These are phyloP conservation scores for Augochlorella aurata DNA, from an alignment of 2,888 invertebrate species.

Conservation along the genomic window DNA sequence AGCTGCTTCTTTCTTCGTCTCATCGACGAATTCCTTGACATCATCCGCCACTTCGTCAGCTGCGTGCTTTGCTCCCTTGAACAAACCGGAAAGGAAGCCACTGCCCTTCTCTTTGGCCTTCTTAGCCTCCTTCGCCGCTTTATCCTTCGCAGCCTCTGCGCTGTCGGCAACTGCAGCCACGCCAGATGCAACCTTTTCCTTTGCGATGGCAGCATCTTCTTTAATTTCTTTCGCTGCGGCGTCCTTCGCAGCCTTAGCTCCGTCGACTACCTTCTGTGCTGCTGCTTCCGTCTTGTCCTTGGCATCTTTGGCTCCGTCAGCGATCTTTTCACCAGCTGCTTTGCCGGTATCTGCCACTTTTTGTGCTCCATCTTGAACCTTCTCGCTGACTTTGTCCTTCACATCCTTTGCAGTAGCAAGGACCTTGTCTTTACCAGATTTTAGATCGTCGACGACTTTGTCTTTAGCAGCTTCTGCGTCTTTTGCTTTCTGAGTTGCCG, in stretches of 20 bases:
- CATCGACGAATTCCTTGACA: no score
- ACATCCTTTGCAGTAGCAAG: background rate
- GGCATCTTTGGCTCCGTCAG: conserved; percentile 11
- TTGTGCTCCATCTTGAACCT: no score
- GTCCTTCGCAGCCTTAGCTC: conserved; percentile 45
- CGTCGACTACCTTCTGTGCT: conserved; percentile 47
- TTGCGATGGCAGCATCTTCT: conserved; percentile 70
- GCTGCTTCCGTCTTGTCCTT: conserved; percentile 41
- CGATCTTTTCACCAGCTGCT: background rate
- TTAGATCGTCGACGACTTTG: conserved; percentile 37
- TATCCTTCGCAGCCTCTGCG: conserved; percentile 81
- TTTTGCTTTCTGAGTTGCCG: conserved; percentile 48
- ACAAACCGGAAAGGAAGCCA: no score
- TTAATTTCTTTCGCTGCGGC: conserved; percentile 76
- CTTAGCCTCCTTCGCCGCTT: no score
- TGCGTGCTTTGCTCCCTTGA: no score
- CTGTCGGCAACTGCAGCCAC: conserved; percentile 80
- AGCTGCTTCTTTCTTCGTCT: no score
- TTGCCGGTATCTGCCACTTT: no score
- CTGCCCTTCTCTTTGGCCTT: no score
- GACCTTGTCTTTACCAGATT: conserved; percentile 53
- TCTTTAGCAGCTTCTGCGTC: conserved; percentile 43
- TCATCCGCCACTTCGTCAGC: no score
- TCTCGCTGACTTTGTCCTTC: no score
- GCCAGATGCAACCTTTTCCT: conserved; percentile 51